Percentiles rank a stretch among this genome's conserved stretches.
Evolutionary conservation across 2,797 vertebrate species (phyloP).

Genomic region (Pseudochaenichthys georgianus): DNA sequence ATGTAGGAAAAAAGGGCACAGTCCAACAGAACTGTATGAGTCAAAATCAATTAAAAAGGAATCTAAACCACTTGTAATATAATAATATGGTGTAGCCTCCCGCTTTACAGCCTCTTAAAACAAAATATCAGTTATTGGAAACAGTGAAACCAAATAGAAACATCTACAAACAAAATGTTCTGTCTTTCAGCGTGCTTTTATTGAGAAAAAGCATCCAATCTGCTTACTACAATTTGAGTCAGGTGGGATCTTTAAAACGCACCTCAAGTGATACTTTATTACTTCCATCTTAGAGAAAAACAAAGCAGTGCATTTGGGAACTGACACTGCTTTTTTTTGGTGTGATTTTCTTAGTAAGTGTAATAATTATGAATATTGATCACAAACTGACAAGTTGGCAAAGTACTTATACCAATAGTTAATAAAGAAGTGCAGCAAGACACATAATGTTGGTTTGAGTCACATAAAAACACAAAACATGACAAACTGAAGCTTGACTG

Average conservation of each 20-base stretch:
- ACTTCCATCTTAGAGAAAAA: not conserved
- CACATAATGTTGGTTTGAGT: not conserved
- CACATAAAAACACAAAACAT: not conserved
- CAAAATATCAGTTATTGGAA: conserved; percentile 5
- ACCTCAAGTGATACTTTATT: not conserved
- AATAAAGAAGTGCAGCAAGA: not conserved
- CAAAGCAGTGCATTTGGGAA: not conserved
- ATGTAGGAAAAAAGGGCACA: not conserved
- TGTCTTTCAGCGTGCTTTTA: not conserved
- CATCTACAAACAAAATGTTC: not conserved
- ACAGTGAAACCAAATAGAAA: not conserved
- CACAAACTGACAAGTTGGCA: not conserved
- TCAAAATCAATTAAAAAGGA: not conserved
- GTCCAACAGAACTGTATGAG: not conserved
- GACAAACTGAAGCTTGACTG: not conserved
- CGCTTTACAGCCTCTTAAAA: not conserved
- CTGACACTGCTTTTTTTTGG: not conserved
- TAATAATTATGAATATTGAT: not conserved
- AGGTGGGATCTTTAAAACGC: not conserved
- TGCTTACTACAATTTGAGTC: not conserved
- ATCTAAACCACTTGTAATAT: not conserved
- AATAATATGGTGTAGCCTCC: not conserved
- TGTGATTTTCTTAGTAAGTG: not conserved
- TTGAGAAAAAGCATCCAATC: not conserved
- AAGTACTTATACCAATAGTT: not conserved